Percentiles rank a stretch among this genome's conserved stretches.
Conservation (phyloP, 2,888 invertebrate genomes). For the Myathropa florea region DNA sequence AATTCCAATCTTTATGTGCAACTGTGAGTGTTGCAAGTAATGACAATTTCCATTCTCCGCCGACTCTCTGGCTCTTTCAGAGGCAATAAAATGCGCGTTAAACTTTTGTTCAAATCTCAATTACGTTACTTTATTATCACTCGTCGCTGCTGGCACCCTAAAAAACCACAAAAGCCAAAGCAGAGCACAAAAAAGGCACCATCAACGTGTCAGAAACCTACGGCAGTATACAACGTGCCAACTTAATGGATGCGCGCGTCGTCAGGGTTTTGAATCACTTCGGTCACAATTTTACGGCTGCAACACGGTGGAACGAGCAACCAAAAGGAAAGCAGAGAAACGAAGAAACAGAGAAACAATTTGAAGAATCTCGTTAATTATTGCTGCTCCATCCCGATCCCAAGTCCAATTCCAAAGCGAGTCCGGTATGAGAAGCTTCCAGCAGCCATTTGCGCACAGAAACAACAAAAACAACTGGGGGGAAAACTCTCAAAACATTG, state of each 20-base stretch:
- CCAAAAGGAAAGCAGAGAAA: background rate
- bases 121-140: conserved; percentile 60
- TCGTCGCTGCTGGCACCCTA: background rate
- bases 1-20: no score
- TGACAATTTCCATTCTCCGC: background rate
- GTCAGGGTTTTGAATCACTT: conserved; percentile 15
- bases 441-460: conserved; percentile 28
- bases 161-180: background rate
- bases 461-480: conserved; percentile 32
- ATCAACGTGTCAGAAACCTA: no score
- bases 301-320: background rate
- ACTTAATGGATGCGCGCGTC: conserved; percentile 16
- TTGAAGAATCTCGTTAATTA: conserved; percentile 59
- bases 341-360: background rate
- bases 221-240: background rate
- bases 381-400: conserved; percentile 32
- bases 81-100: conserved; percentile 52
- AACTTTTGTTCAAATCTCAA: conserved; percentile 64
- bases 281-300: background rate
- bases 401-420: background rate
- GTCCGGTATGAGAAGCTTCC: conserved; percentile 32
- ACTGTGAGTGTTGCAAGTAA: background rate
- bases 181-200: background rate
- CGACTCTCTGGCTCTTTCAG: background rate
- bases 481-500: no score